phyloP scores from a whole-genome alignment of 1,140 invertebrate genomes.

The Acyrthosiphon pisum region DNA sequence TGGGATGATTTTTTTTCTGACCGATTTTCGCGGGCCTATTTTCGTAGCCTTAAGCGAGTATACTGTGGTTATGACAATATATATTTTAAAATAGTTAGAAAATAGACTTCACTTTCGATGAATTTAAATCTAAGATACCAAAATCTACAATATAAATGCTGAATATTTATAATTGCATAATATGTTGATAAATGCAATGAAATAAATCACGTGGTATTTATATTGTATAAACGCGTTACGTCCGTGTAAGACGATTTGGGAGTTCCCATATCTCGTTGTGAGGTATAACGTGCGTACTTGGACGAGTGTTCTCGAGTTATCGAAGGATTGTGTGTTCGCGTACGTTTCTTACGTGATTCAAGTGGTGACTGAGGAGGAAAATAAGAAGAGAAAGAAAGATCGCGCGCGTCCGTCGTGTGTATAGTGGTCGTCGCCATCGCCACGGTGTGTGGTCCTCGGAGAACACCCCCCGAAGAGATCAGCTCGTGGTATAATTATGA shows the following conservation, averaged over 20 bases:
- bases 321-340: background rate
- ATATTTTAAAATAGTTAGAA: background rate
- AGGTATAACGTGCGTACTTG: background rate
- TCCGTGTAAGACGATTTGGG: background rate
- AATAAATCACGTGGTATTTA: background rate
- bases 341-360: background rate
- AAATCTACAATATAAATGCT: background rate
- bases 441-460: slow-evolving; percentile 15
- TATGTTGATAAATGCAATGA: background rate
- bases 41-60: too few species aligned
- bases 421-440: background rate
- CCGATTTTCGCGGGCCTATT: too few species aligned
- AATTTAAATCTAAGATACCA: background rate
- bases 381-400: background rate
- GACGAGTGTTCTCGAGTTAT: background rate
- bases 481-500: background rate
- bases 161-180: background rate
- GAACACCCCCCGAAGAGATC: slow-evolving; percentile 31
- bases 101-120: background rate
- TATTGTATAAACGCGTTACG: background rate
- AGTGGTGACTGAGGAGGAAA: background rate
- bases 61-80: too few species aligned
- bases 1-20: too few species aligned
- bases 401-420: background rate
- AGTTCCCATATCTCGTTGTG: slow-evolving; percentile 6